phyloP scores from a whole-genome alignment of 2,888 invertebrate genomes.

The Caenorhabditis uteleia region DNA sequence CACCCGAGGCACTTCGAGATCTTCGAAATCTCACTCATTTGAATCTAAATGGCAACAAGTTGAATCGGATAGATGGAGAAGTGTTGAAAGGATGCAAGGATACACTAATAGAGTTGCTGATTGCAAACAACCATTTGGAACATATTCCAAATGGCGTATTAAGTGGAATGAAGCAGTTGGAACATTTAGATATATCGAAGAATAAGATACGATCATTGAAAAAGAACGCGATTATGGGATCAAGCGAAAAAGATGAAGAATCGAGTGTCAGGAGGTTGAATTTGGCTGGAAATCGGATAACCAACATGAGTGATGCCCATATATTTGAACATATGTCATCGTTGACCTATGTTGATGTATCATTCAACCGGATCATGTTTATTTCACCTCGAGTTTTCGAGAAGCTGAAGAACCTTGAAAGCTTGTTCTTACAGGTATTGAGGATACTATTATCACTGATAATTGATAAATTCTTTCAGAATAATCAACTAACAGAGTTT shows the following conservation, averaged over 20 bases:
- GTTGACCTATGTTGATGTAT: constrained; percentile 82
- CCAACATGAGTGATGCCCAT: constrained; percentile 71
- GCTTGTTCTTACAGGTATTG: constrained; percentile 76
- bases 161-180: constrained; percentile 70
- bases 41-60: constrained; percentile 85
- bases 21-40: constrained; percentile 86
- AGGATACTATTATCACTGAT: neutral
- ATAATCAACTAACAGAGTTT: constrained; percentile 81
- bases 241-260: constrained; percentile 12
- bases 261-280: constrained; percentile 57
- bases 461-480: constrained; percentile 40
- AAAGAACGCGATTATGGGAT: neutral
- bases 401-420: constrained; percentile 80
- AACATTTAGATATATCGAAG: constrained; percentile 74
- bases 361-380: constrained; percentile 81
- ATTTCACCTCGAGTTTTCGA: constrained; percentile 80
- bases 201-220: constrained; percentile 59
- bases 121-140: constrained; percentile 76
- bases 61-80: constrained; percentile 73
- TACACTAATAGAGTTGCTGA: constrained; percentile 70
- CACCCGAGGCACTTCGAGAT: constrained; percentile 84
- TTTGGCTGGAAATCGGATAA: constrained; percentile 57
- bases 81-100: constrained; percentile 50
- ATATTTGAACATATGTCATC: constrained; percentile 82
- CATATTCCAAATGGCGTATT: constrained; percentile 50